Conservation (phyloP, 2,888 invertebrate species). For the Limnephilus rhombicus region DNA sequence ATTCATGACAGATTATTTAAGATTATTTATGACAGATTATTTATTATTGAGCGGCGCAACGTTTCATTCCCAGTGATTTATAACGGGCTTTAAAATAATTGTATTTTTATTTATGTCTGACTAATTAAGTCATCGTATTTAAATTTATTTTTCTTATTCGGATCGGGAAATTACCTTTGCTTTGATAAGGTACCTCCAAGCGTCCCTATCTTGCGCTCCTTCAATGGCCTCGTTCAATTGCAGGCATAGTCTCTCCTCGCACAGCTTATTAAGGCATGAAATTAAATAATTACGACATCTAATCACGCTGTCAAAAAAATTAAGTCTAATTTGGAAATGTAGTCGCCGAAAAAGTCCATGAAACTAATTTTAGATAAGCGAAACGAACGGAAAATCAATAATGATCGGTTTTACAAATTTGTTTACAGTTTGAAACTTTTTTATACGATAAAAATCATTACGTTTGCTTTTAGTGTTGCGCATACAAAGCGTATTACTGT, state of each 20-base stretch:
- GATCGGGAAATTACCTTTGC: neutral
- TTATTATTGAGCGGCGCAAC: neutral
- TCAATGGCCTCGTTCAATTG: neutral
- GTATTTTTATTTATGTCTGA: no score
- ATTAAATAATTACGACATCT: neutral
- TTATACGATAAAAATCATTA: neutral
- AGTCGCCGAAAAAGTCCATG: neutral
- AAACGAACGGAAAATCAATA: conserved; percentile 1
- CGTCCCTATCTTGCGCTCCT: neutral
- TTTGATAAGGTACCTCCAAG: neutral
- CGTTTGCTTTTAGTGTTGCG: neutral
- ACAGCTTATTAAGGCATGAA: neutral
- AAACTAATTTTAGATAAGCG: neutral
- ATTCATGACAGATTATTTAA: no score
- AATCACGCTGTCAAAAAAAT: neutral
- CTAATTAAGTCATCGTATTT: neutral
- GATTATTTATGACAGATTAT: no score
- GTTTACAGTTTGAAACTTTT: neutral
- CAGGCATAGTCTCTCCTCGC: neutral
- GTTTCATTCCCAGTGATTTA: neutral
- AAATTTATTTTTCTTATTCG: neutral
- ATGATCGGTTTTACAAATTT: neutral
- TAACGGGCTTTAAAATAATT: no score
- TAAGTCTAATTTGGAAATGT: neutral
- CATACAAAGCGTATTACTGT: neutral